These are phyloP conservation scores for Tachina lurida DNA, from an alignment of 2,888 invertebrate genomes.

Conservation along the genomic window DNA sequence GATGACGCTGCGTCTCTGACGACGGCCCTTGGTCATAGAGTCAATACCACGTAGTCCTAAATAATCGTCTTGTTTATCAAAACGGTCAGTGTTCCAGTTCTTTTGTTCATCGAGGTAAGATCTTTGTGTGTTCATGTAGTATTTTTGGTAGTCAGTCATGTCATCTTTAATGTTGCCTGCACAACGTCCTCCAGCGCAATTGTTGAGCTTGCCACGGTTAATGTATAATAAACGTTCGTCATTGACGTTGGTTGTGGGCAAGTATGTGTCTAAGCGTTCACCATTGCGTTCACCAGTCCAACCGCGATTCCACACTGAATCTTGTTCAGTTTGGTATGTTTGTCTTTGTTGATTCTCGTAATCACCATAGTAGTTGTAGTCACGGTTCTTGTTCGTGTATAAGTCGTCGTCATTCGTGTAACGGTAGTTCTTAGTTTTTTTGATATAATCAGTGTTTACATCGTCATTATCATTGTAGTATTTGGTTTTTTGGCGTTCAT, in stretches of 20 bases:
- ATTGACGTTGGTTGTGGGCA: conserved; percentile 71
- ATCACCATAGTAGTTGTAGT: background rate
- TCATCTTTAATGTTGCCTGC: conserved; percentile 55
- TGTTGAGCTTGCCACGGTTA: conserved; percentile 73
- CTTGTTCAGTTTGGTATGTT: conserved; percentile 6
- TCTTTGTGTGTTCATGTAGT: conserved; percentile 62
- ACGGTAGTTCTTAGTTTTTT: background rate
- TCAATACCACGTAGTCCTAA: background rate
- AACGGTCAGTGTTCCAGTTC: background rate
- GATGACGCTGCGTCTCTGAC: conserved; percentile 74
- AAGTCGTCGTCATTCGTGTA: conserved; percentile 22
- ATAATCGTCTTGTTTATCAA: background rate
- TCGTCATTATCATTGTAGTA: conserved; percentile 22
- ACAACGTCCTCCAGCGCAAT: conserved; percentile 58
- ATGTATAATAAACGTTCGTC: conserved; percentile 74
- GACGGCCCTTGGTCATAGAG: conserved; percentile 41
- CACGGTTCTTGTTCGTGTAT: background rate
- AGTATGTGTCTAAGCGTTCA: conserved; percentile 25
- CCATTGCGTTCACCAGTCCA: conserved; percentile 3
- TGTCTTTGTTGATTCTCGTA: background rate
- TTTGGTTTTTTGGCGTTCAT: conserved; percentile 2
- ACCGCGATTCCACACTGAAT: conserved; percentile 8
- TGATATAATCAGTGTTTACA: background rate
- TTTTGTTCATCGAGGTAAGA: background rate
- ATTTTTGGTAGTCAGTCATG: conserved; percentile 11